These are phyloP conservation scores for Apomyelois bistriatella DNA, from an alignment of 2,888 invertebrate species.

Conservation along the genomic window DNA sequence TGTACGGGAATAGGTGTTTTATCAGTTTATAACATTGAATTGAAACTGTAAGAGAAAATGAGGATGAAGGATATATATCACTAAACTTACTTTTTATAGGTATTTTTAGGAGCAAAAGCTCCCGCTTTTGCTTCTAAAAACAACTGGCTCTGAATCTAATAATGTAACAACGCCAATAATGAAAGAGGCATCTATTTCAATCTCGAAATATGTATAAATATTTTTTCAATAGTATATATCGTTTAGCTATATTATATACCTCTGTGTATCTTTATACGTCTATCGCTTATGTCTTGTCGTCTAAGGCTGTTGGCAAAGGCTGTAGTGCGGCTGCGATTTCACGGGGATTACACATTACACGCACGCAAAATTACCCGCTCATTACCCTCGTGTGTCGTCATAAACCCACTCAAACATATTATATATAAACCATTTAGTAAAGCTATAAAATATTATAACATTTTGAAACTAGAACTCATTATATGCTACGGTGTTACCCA, in stretches of 20 bases:
- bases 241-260: neutral
- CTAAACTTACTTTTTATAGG: too few relatives aligned
- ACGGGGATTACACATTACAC: conserved; percentile 32
- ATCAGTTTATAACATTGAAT: too few relatives aligned
- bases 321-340: conserved; percentile 17
- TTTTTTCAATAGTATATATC: too few relatives aligned
- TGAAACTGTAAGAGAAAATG: too few relatives aligned
- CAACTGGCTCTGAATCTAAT: too few relatives aligned
- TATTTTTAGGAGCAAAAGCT: too few relatives aligned
- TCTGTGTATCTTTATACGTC: neutral
- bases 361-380: conserved; percentile 33
- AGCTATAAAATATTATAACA: neutral
- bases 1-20: too few relatives aligned
- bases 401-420: conserved; percentile 18
- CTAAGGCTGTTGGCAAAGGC: neutral
- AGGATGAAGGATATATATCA: too few relatives aligned
- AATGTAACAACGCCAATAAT: too few relatives aligned
- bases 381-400: conserved; percentile 31
- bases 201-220: too few relatives aligned
- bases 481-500: neutral
- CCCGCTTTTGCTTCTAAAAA: too few relatives aligned
- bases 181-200: too few relatives aligned
- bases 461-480: neutral
- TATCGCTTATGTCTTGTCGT: conserved; percentile 8
- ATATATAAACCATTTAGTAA: neutral